Conservation (phyloP, 2,888 invertebrate genomes). For the Theristus sp. region DNA sequence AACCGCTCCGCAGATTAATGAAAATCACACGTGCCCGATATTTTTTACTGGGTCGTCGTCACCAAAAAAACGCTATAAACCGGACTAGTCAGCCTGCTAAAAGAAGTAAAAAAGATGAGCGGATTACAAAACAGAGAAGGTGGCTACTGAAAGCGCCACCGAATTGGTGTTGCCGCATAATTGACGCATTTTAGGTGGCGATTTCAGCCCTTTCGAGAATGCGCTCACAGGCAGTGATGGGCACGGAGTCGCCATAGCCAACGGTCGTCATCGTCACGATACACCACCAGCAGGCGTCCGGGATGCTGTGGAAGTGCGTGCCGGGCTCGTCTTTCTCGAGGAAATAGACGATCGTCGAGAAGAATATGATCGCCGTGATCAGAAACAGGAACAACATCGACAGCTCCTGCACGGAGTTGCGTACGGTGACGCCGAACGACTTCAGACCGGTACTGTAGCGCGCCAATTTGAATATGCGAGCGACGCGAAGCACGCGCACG, state of each 20-base stretch:
- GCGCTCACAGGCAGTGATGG: slow-evolving; percentile 1
- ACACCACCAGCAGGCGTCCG: slow-evolving; percentile 7
- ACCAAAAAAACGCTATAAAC: too few species aligned
- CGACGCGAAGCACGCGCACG: not conserved
- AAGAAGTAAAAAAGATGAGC: too few species aligned
- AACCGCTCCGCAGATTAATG: not conserved
- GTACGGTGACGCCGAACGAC: slow-evolving; percentile 1
- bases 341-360: slow-evolving; percentile 1
- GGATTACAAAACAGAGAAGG: too few species aligned
- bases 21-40: not conserved
- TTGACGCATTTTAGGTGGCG: too few species aligned
- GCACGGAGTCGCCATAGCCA: slow-evolving; percentile 3
- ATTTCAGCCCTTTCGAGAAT: too few species aligned
- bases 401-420: not conserved
- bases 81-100: too few species aligned
- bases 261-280: slow-evolving; percentile 8
- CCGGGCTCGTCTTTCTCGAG: slow-evolving; percentile 1
- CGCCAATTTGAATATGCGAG: slow-evolving; percentile 1
- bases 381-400: not conserved
- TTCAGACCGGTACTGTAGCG: slow-evolving; percentile 1
- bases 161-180: too few species aligned
- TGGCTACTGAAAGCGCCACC: too few species aligned
- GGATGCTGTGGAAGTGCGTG: slow-evolving; percentile 4
- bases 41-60: not conserved
- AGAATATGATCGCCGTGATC: slow-evolving; percentile 1